Conservation (phyloP, 1,140 invertebrate species). For the Eriosoma lanigerum region DNA sequence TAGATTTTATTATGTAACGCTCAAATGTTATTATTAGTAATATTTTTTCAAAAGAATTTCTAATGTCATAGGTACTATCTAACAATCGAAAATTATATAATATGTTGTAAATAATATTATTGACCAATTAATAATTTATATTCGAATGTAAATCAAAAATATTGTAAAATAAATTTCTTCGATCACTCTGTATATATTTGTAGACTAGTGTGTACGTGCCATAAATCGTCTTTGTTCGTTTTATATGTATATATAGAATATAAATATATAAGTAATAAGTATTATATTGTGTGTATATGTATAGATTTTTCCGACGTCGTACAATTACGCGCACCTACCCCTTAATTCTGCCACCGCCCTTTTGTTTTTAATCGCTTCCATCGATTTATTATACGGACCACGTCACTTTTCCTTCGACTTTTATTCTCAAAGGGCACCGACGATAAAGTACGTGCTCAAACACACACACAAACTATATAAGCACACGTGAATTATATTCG, state of each 20-base stretch:
- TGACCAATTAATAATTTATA: no score
- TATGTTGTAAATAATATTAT: no score
- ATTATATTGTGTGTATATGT: background rate
- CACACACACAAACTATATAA: no score
- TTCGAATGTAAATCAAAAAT: no score
- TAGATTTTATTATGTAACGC: no score
- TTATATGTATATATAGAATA: background rate
- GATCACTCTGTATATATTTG: background rate
- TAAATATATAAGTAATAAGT: background rate
- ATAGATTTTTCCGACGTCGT: background rate
- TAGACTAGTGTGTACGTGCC: background rate
- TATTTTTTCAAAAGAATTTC: no score
- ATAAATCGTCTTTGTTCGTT: background rate
- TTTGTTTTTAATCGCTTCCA: conserved; percentile 37
- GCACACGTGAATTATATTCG: no score
- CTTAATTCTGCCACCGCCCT: background rate
- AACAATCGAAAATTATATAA: no score
- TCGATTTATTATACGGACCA: conserved; percentile 7
- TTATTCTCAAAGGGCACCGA: background rate
- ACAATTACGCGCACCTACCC: background rate
- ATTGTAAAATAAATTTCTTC: no score
- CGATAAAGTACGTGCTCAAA: no score
- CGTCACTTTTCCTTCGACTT: background rate
- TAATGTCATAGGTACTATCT: no score
- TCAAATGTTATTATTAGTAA: no score